Percentiles rank a stretch among this genome's conserved stretches.
phyloP scores from a whole-genome alignment of 2,797 vertebrate genomes.

The Selene dorsalis region DNA sequence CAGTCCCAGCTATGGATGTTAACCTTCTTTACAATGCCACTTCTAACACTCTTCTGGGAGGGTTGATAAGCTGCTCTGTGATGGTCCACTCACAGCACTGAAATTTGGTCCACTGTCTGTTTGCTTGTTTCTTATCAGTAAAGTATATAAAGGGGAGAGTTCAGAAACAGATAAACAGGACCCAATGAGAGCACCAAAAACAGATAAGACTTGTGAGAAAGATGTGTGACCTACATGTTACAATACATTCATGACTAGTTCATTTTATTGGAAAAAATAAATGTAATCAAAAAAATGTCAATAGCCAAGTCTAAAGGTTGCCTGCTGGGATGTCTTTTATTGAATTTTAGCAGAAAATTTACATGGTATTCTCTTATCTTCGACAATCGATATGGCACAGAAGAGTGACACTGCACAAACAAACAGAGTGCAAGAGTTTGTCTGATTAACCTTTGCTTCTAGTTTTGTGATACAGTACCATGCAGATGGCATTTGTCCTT shows the following conservation, averaged over 20 bases:
- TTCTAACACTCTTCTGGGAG: constrained; percentile 2
- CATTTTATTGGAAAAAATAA: constrained; percentile 34
- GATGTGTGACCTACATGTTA: constrained; percentile 19
- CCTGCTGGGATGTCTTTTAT: constrained; percentile 55
- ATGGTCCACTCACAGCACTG: constrained; percentile 8
- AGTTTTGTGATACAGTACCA: constrained; percentile 50
- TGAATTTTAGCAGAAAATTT: constrained; percentile 31
- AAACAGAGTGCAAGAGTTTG: constrained; percentile 48
- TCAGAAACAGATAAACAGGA: constrained; percentile 67
- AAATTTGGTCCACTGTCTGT: constrained; percentile 63
- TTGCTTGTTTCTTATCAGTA: constrained; percentile 69
- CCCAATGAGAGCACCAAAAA: constrained; percentile 42
- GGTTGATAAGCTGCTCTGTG: constrained; percentile 3
- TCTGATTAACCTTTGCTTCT: constrained; percentile 69
- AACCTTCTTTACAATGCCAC: constrained; percentile 24
- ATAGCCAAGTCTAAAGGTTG: constrained; percentile 54
- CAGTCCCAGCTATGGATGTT: constrained; percentile 5
- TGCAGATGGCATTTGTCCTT: neutral
- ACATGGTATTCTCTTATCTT: constrained; percentile 32
- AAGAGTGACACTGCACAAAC: constrained; percentile 47
- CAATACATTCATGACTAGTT: constrained; percentile 10
- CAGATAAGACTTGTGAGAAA: constrained; percentile 39
- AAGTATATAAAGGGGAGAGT: constrained; percentile 71
- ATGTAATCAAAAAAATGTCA: constrained; percentile 43
- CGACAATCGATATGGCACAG: constrained; percentile 59